phyloP scores from a whole-genome alignment of 2,113 vertebrate genomes.

The Neolamprologus caudopunctatus region DNA sequence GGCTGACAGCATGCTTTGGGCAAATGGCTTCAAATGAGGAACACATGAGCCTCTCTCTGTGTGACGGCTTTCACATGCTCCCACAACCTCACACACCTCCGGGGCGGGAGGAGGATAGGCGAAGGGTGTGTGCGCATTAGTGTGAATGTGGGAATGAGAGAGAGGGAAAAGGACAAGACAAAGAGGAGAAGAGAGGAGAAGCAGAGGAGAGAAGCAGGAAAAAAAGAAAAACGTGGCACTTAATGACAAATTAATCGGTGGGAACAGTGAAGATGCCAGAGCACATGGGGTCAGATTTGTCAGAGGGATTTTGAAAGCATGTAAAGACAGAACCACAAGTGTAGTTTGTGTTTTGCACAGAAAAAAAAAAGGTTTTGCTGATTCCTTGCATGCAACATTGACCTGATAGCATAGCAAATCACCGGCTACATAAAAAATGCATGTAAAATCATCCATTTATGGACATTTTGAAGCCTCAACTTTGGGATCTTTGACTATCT shows the following conservation, averaged over 20 bases:
- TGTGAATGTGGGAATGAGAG: not conserved
- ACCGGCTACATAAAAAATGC: not conserved
- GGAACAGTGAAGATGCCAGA: not conserved
- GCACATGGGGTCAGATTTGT: not conserved
- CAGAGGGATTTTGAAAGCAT: not conserved
- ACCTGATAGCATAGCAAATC: not conserved
- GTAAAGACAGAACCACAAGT: not conserved
- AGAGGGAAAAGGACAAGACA: not conserved
- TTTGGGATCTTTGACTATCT: accelerated
- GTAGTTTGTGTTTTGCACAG: not conserved
- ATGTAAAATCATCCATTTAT: not conserved
- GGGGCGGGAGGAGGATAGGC: conserved; percentile 1
- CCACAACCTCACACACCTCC: conserved; percentile 50
- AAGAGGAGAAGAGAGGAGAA: not conserved
- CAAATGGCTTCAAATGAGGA: conserved; percentile 66
- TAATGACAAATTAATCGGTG: not conserved
- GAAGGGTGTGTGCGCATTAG: not conserved
- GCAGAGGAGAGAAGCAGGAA: not conserved
- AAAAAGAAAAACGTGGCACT: not conserved
- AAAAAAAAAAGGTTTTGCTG: not conserved
- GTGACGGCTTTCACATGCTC: conserved; percentile 67
- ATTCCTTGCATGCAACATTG: not conserved
- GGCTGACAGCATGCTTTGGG: conserved; percentile 64
- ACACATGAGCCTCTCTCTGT: conserved; percentile 55
- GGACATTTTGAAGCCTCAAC: not conserved